These are phyloP conservation scores for Homarus gammarus DNA, from an alignment of 2,888 invertebrate genomes.

Conservation along the genomic window DNA sequence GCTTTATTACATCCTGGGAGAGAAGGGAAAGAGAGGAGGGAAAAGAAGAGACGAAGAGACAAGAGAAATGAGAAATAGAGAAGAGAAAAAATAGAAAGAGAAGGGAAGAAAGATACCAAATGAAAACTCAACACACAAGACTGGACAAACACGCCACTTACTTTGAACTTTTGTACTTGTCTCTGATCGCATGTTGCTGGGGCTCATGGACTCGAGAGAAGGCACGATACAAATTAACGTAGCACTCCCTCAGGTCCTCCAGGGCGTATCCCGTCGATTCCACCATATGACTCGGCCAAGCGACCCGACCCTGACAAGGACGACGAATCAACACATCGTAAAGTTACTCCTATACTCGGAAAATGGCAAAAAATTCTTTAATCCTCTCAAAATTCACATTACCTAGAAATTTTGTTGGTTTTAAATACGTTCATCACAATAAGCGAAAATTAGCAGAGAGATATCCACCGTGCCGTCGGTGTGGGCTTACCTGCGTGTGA, in stretches of 20 bases:
- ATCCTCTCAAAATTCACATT: not conserved
- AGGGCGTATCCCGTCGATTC: conserved; percentile 85
- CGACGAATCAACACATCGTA: not conserved
- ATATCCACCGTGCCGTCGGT: not conserved
- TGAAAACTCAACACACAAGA: not conserved
- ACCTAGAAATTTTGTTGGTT: not conserved
- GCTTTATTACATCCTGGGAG: no score
- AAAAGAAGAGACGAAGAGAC: no score
- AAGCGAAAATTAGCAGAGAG: not conserved
- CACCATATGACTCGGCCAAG: conserved; percentile 86
- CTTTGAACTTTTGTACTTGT: conserved; percentile 87
- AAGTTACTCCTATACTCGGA: no score
- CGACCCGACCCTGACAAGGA: conserved; percentile 77
- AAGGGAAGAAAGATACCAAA: not conserved
- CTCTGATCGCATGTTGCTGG: conserved; percentile 91
- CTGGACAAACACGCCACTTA: no score
- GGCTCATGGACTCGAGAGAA: conserved; percentile 85
- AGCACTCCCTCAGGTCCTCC: conserved; percentile 84
- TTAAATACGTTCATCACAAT: not conserved
- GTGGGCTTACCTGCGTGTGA: conserved; percentile 82
- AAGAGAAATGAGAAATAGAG: no score
- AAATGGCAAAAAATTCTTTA: not conserved
- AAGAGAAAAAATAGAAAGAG: not conserved
- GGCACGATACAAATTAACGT: conserved; percentile 85
- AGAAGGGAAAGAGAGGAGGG: no score